phyloP scores from a whole-genome alignment of 2,113 vertebrate genomes.

The Scartelaos histophorus region DNA sequence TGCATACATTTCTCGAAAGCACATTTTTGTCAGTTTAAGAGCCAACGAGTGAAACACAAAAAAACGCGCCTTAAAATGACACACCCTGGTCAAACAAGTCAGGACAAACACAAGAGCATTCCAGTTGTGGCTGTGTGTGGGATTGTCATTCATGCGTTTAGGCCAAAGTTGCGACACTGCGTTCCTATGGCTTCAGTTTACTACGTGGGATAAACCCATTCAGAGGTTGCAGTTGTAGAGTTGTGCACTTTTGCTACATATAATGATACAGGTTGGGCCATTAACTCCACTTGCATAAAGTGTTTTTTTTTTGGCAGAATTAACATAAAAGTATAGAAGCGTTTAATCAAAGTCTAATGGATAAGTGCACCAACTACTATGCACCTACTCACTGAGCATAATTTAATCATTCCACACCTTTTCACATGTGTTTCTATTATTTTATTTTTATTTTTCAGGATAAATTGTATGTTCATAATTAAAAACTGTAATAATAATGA shows the following conservation, averaged over 20 bases:
- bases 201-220: background rate
- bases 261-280: background rate
- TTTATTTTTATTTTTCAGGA: too few relatives aligned
- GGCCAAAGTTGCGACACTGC: background rate
- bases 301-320: too few relatives aligned
- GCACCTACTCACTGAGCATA: too few relatives aligned
- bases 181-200: background rate
- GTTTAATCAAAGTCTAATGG: too few relatives aligned
- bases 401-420: too few relatives aligned
- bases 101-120: background rate
- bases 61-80: background rate
- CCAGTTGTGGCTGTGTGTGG: background rate
- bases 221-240: background rate
- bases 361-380: too few relatives aligned
- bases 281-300: background rate
- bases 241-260: background rate
- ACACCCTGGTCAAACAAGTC: background rate
- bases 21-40: background rate
- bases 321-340: too few relatives aligned
- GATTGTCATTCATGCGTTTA: background rate
- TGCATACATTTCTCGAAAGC: background rate
- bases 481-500: too few relatives aligned
- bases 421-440: too few relatives aligned
- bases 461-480: too few relatives aligned
- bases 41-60: background rate